Base-by-base conservation (phyloP, 2,888 invertebrate genomes). In the Brachyopa scutellaris region DNA sequence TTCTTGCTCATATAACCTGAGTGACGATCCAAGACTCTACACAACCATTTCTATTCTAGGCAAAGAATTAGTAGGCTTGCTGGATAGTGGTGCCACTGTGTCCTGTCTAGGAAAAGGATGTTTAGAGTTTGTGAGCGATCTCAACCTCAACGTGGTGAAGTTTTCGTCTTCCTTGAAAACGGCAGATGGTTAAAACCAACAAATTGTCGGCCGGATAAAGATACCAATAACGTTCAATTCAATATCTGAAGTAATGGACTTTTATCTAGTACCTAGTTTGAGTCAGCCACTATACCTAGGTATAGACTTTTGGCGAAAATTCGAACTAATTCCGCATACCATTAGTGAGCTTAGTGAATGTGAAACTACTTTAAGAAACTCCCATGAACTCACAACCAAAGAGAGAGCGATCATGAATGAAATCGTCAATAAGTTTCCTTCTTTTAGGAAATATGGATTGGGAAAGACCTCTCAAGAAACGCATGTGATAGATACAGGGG, bases 401-500 rank as follows among this genome's bases (percentile, higher is more conserved):
- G 31, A 53, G 6, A n/a, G 1, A 8, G 6, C 8, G 0, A 17
- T 9, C 0, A 6, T 53, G 0, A 19, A 11, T 2, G 8, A 29
- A 36, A 13, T 8, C 0, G 13, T 53, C 0, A 8, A 8, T 2
- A 11, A 42, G 36, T 74, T 55, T 49, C 57, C 59, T 3, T 49
- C 31, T 1, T 64, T 57, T 26, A 17, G 26, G 2, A 26, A 70
- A 2, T 4, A 1, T 40, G 78, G 78, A 33, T 8, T 84, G 0
- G 83, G 84, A 0, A 72, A 61, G 61, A 85, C 80, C 1, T n/a
- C 36, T 0, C 21, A 77, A 3, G 38, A 73, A 15, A 21, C 29
- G 33, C 84, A 84, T 40, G 7, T 19, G 3, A 85, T 85, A 29
- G 79, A 84, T 33, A 74, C 67, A 21, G 77, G 84, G 2, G 23